These are phyloP conservation scores for Deilephila porcellus DNA, from an alignment of 2,888 invertebrate species.

Conservation along the genomic window DNA sequence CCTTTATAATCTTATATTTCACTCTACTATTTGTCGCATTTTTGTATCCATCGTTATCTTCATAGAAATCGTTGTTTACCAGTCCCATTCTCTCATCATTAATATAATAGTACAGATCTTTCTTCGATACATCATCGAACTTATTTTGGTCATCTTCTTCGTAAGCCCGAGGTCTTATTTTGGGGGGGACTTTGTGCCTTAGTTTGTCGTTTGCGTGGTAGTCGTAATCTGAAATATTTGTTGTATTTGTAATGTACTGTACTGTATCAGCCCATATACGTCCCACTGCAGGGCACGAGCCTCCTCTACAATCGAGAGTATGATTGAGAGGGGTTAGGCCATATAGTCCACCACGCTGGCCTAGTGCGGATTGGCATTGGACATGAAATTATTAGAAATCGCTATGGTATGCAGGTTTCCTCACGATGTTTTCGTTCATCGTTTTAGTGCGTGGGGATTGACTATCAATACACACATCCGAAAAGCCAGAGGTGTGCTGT, in stretches of 20 bases:
- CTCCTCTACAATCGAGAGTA: too few relatives aligned
- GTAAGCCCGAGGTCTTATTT: conserved; percentile 10
- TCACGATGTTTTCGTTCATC: too few relatives aligned
- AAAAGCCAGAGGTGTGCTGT: too few relatives aligned
- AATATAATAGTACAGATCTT: conserved; percentile 52
- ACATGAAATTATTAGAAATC: too few relatives aligned
- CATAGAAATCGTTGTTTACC: conserved; percentile 3
- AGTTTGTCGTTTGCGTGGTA: conserved; percentile 16
- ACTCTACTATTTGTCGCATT: conserved; percentile 36
- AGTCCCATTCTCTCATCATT: conserved; percentile 43
- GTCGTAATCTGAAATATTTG: conserved; percentile 8
- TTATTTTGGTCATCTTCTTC: background rate
- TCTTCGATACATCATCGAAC: conserved; percentile 21
- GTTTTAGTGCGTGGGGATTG: too few relatives aligned
- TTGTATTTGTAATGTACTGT: background rate
- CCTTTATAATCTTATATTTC: conserved; percentile 56
- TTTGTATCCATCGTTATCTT: background rate
- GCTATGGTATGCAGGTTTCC: too few relatives aligned
- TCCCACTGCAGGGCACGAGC: too few relatives aligned
- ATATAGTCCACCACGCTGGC: too few relatives aligned
- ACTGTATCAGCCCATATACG: too few relatives aligned
- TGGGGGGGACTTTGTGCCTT: background rate
- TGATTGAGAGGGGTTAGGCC: too few relatives aligned
- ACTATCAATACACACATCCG: too few relatives aligned
- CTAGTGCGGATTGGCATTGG: too few relatives aligned